Conservation (phyloP, 64 coral and sea anemone species). For the Platygyra sinensis region DNA sequence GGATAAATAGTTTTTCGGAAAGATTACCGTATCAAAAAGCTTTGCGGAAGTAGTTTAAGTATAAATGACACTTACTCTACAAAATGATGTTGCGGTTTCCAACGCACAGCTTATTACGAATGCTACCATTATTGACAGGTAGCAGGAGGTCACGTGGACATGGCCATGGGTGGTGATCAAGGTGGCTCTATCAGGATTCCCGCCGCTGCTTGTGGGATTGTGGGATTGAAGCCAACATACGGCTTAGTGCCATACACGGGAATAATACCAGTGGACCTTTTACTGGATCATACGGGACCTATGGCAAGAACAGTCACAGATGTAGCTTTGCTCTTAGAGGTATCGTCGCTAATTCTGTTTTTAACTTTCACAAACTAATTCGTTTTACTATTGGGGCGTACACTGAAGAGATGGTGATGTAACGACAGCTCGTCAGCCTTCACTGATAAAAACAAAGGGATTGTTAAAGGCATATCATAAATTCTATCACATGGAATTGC, state of each 20-base stretch:
- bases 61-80: no score
- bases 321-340: slow-evolving; percentile 47
- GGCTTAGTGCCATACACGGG: slow-evolving; percentile 52
- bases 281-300: slow-evolving; percentile 51
- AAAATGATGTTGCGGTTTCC: no score
- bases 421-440: no score
- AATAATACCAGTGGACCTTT: slow-evolving; percentile 15
- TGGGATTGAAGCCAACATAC: slow-evolving; percentile 64
- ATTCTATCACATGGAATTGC: no score
- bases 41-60: no score
- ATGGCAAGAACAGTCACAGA: slow-evolving; percentile 51
- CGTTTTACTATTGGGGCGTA: no score
- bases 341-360: neutral
- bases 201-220: slow-evolving; percentile 50
- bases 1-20: no score
- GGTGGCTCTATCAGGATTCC: slow-evolving; percentile 53
- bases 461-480: no score
- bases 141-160: slow-evolving; percentile 42
- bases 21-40: no score
- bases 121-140: neutral
- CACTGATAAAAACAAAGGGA: no score
- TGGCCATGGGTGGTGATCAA: slow-evolving; percentile 56
- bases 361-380: neutral
- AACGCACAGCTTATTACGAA: no score
- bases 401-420: no score